Base-by-base conservation (phyloP, 64 coral and sea anemone genomes). In the Montipora sp. region DNA sequence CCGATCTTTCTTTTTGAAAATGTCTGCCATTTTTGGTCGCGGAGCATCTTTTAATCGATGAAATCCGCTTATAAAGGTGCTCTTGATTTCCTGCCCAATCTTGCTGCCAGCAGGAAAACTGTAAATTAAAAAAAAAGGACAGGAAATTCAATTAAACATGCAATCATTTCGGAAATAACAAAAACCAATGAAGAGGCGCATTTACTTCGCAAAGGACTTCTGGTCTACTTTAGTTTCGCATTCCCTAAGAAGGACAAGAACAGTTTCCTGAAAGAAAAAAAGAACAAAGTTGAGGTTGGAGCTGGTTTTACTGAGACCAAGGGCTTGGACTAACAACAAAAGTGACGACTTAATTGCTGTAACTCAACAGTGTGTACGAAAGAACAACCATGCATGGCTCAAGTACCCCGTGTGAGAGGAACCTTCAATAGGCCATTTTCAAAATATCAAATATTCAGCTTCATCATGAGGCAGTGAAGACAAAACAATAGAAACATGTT, bases 1-100 rank as follows among this genome's bases (percentile, higher is more conserved):
- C 48, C 94, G 89, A 75, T 94, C 93, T 89, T 96, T 99, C 72
- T 90, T 95, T 53, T 95, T 99, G 83, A 99, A 99, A 85, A 99
- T 93, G 47, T 96, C 94, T 6, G 89, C 84, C 98, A 99, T 99
- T 79, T 99, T 99, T 1, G 98, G 98, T 99, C 94, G 89, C 49
- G 88, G 94, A 19, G 83, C 94, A 74, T 98, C 96, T 63, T 96
- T 99, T 47, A 99, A 90, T 92, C 78, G 91, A 71, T 99, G 85
- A 60, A 99, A 96, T 76, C 94, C 94, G 73, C 94, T 99, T 75
- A 99, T 89, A 13, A 96, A 94, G 8, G 98, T 95, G 61, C 90
- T 96, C 68, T 99, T 99, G 22, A 99, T 85, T 66, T 99, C 98
- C 19, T 95, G 95, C 18, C 94, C 88, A 81, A 96, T 94, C 6